These are phyloP conservation scores for Cryptus viduatorius DNA, from an alignment of 2,888 invertebrate species.

Conservation along the genomic window DNA sequence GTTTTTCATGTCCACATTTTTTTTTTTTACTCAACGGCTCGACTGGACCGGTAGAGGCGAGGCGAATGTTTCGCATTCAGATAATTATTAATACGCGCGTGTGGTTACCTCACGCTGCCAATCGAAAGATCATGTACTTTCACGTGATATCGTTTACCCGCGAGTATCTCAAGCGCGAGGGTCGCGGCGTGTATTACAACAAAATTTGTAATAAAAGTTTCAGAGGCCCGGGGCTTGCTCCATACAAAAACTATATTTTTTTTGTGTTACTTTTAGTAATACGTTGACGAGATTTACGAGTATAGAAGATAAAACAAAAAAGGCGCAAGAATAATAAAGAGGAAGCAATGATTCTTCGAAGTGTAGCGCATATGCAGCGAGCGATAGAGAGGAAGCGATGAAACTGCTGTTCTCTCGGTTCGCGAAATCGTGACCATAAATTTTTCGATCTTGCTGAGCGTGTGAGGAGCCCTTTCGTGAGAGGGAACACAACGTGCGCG, in stretches of 20 bases:
- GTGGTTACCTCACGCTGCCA: not conserved
- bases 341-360: constrained; percentile 20
- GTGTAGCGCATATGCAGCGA: constrained; percentile 36
- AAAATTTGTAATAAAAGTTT: not conserved
- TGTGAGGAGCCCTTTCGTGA: constrained; percentile 18
- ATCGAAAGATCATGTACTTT: not conserved
- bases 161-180: not conserved
- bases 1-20: not conserved
- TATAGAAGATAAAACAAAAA: constrained; percentile 22
- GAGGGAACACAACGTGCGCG: constrained; percentile 21
- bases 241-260: not conserved
- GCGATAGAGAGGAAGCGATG: constrained; percentile 56
- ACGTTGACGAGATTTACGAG: constrained; percentile 46
- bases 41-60: constrained; percentile 45
- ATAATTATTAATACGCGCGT: constrained; percentile 41
- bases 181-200: not conserved
- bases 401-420: constrained; percentile 67
- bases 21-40: constrained; percentile 3
- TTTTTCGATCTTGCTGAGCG: constrained; percentile 53
- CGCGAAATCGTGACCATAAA: constrained; percentile 65
- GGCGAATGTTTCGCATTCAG: constrained; percentile 57
- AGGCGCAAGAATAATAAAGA: constrained; percentile 10
- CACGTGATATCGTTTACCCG: not conserved
- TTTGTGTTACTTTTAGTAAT: too few species aligned
- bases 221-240: not conserved